phyloP scores from a whole-genome alignment of 1,140 invertebrate genomes.

The Andrena cerasifolii region DNA sequence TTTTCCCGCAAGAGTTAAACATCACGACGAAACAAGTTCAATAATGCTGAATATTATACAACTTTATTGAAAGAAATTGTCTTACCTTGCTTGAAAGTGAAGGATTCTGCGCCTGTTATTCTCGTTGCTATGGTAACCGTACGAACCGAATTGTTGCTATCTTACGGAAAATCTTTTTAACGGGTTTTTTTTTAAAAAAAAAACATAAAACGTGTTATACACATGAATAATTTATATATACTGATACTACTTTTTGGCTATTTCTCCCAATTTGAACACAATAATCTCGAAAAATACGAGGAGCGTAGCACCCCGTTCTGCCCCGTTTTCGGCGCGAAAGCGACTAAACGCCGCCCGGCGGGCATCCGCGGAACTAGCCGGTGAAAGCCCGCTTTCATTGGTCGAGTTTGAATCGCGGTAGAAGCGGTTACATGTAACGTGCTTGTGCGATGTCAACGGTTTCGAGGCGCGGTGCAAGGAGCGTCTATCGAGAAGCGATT shows the following conservation, averaged over 20 bases:
- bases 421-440: slow-evolving; percentile 26
- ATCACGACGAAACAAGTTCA: background rate
- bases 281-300: background rate
- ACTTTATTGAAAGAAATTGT: no score
- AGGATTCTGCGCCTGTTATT: background rate
- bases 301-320: background rate
- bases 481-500: background rate
- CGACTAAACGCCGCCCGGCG: background rate
- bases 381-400: background rate
- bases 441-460: slow-evolving; percentile 35
- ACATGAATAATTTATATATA: no score
- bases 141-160: background rate
- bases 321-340: no score
- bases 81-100: background rate
- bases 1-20: background rate
- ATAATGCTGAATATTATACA: no score
- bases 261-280: no score
- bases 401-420: slow-evolving; percentile 32
- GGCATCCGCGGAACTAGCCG: background rate
- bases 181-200: background rate
- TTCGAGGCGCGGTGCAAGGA: background rate
- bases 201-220: background rate
- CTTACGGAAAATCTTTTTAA: no score
- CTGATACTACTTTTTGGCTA: no score
- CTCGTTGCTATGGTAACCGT: background rate